phyloP scores from a whole-genome alignment of 2,797 vertebrate genomes.

The Apogon hyalosoma region DNA sequence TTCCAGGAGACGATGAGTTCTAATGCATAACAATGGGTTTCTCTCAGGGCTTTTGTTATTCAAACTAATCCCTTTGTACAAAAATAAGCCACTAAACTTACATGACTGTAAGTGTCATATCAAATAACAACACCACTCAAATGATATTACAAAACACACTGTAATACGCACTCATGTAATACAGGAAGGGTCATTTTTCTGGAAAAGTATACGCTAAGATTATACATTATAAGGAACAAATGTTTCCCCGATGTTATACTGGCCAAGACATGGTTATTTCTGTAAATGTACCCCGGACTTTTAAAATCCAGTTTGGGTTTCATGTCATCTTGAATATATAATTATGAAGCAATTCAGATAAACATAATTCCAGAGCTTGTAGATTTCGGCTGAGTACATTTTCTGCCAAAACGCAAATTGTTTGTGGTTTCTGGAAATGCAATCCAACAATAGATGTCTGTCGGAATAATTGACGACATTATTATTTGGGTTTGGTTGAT shows the following conservation, averaged over 20 bases:
- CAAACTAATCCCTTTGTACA: too few species aligned
- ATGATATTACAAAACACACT: too few species aligned
- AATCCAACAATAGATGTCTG: not conserved
- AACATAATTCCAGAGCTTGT: constrained; percentile 28
- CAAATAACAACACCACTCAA: too few species aligned
- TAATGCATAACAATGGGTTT: not conserved
- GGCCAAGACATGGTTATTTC: constrained; percentile 11
- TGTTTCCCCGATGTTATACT: constrained; percentile 6
- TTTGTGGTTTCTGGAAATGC: constrained; percentile 33
- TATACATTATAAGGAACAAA: not conserved
- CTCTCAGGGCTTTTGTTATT: too few species aligned
- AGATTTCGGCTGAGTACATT: constrained; percentile 38
- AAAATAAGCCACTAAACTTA: too few species aligned
- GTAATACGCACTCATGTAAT: not conserved
- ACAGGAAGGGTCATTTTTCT: not conserved
- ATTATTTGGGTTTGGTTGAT: not conserved
- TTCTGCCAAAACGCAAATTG: constrained; percentile 33
- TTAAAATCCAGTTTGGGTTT: constrained; percentile 28
- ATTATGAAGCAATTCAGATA: constrained; percentile 25
- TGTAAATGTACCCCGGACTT: constrained; percentile 5
- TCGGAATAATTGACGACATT: constrained; percentile 9
- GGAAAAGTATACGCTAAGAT: constrained; percentile 3
- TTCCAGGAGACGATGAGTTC: not conserved
- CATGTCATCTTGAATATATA: constrained; percentile 2
- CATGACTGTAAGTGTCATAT: too few species aligned